Conservation (phyloP, 1,140 invertebrate species). For the Ditylenchus dipsaci region DNA sequence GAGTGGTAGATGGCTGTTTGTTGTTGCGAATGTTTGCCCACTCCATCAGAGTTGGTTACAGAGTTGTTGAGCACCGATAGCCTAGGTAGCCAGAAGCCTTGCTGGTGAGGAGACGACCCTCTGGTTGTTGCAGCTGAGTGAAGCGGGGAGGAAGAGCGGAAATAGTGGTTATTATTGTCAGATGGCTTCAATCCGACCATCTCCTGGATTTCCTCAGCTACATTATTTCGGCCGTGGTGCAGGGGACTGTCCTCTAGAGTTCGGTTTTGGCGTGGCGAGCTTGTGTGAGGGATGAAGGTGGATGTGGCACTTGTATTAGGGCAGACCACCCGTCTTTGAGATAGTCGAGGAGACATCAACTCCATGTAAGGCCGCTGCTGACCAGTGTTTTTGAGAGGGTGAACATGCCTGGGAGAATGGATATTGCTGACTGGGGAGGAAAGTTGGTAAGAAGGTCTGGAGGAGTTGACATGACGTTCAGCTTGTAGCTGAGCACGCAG, state of each 20-base stretch:
- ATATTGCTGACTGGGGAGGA: background rate
- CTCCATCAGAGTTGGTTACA: background rate
- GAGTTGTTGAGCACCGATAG: background rate
- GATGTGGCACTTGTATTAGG: background rate
- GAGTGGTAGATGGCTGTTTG: background rate
- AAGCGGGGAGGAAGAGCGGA: background rate
- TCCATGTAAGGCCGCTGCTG: conserved; percentile 7
- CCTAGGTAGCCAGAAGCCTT: background rate
- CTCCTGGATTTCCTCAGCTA: background rate
- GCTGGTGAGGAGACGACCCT: background rate
- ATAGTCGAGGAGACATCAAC: conserved; percentile 4
- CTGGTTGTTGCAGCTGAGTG: background rate
- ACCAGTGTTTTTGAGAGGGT: background rate
- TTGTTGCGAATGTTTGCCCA: background rate
- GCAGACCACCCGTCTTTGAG: background rate
- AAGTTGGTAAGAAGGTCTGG: background rate
- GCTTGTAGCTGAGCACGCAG: conserved; percentile 16
- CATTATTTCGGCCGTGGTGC: background rate
- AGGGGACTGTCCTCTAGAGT: background rate
- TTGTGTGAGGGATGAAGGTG: background rate
- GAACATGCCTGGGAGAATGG: background rate
- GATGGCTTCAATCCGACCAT: background rate
- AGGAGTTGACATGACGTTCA: conserved; percentile 3
- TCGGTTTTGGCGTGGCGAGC: no score
- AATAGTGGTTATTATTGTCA: background rate